phyloP scores from a whole-genome alignment of 2,797 vertebrate genomes.

The Odontamblyopus lacepedii region DNA sequence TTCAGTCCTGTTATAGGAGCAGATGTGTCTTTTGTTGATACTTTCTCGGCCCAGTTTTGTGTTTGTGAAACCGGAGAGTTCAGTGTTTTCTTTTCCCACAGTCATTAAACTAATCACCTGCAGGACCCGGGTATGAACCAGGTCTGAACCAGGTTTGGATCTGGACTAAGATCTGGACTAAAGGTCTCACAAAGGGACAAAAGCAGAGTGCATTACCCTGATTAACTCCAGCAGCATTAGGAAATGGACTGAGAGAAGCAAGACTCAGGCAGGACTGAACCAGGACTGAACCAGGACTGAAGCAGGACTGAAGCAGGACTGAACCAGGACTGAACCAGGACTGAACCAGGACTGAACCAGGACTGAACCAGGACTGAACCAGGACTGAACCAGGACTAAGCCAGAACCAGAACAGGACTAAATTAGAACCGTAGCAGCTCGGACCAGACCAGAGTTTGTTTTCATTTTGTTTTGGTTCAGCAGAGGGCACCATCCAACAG shows the following conservation, averaged over 20 bases:
- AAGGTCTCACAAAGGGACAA: background rate
- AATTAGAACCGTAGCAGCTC: too few relatives aligned
- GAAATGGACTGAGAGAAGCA: background rate
- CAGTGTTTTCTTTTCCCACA: background rate
- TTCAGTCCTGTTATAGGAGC: background rate
- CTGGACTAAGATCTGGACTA: background rate
- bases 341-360: background rate
- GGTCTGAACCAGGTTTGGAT: background rate
- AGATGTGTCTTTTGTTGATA: too few relatives aligned
- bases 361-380: background rate
- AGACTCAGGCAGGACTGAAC: background rate
- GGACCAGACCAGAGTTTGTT: too few relatives aligned
- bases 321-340: background rate
- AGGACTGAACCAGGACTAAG: too few relatives aligned
- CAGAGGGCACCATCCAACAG: too few relatives aligned
- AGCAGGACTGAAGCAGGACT: background rate
- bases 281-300: background rate
- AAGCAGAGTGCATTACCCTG: background rate
- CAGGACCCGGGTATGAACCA: background rate
- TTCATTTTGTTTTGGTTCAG: too few relatives aligned
- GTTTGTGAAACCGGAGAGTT: background rate
- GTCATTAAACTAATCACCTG: slow-evolving; percentile 5
- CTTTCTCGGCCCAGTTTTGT: background rate
- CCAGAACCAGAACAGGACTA: too few relatives aligned
- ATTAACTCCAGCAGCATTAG: too few relatives aligned